A percentile compares a stretch with the other conserved stretches of the same genome.
phyloP scores from a whole-genome alignment of 37 sponge, comb jelly and placozoan genomes.

The Cladorhizidae sp. region DNA sequence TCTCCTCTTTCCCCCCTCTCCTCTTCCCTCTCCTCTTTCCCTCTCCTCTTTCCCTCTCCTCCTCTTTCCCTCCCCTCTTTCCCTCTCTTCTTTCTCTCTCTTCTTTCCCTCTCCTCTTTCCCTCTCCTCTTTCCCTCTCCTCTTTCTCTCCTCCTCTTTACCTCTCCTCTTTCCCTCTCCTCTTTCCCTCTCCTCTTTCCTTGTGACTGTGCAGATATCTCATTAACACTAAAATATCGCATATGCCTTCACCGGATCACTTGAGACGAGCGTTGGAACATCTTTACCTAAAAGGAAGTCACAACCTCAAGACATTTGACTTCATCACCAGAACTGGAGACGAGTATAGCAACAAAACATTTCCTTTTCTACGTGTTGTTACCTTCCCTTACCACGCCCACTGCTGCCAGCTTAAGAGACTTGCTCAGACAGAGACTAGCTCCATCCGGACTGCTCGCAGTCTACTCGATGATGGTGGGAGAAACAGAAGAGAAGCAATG shows the following conservation, averaged over 20 bases:
- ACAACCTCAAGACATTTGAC: slow-evolving; percentile 5
- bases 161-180: too few species aligned
- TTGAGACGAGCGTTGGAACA: not conserved
- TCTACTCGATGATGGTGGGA: too few species aligned
- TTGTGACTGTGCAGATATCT: slow-evolving; percentile 34
- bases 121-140: not conserved
- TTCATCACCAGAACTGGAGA: not conserved
- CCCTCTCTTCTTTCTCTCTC: not conserved
- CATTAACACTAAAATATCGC: slow-evolving; percentile 11
- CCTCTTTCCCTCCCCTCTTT: not conserved
- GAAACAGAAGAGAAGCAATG: too few species aligned
- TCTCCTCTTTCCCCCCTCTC: not conserved
- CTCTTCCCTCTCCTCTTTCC: not conserved
- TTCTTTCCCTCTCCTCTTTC: not conserved
- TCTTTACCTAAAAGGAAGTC: slow-evolving; percentile 16
- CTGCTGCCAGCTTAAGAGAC: slow-evolving; percentile 43
- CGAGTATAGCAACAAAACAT: slow-evolving; percentile 16
- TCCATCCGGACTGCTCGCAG: too few species aligned
- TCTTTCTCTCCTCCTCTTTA: not conserved
- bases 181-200: not conserved
- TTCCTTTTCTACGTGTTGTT: slow-evolving; percentile 31
- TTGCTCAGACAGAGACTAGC: not conserved
- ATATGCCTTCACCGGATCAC: slow-evolving; percentile 15
- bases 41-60: not conserved
- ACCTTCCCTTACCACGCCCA: slow-evolving; percentile 39